Evolutionary conservation across 2,888 invertebrate genomes (phyloP).

Genomic region (Netelia inedita): DNA sequence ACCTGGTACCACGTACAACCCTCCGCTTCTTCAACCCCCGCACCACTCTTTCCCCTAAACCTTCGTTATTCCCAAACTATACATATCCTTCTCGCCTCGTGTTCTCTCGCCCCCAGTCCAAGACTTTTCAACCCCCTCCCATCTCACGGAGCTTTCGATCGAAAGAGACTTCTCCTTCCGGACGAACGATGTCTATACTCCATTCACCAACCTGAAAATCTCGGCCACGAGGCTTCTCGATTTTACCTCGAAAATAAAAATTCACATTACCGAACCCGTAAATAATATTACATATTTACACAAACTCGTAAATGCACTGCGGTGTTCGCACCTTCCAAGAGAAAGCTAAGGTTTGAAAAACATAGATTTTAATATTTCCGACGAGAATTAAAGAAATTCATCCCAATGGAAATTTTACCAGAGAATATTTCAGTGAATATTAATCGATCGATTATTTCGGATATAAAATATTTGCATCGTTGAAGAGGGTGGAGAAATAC

Average conservation of each 20-base stretch:
- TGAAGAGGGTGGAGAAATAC: background rate
- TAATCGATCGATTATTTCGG: too few species aligned
- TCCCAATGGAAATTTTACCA: background rate
- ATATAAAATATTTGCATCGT: background rate
- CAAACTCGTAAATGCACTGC: background rate
- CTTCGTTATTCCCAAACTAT: slow-evolving; percentile 26
- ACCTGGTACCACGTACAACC: slow-evolving; percentile 79
- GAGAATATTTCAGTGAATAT: background rate
- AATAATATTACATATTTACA: background rate
- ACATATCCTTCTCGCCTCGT: slow-evolving; percentile 41
- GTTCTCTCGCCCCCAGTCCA: slow-evolving; percentile 30
- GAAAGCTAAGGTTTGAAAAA: background rate
- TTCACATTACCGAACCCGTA: slow-evolving; percentile 7
- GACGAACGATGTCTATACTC: slow-evolving; percentile 55
- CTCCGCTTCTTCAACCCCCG: slow-evolving; percentile 63
- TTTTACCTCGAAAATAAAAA: slow-evolving; percentile 56
- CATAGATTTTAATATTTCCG: background rate
- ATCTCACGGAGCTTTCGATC: slow-evolving; percentile 71
- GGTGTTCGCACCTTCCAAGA: background rate
- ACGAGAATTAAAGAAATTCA: background rate
- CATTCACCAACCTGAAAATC: slow-evolving; percentile 52
- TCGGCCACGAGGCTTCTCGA: slow-evolving; percentile 21
- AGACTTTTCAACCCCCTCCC: slow-evolving; percentile 42
- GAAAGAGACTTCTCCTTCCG: slow-evolving; percentile 65
- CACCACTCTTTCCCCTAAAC: slow-evolving; percentile 53